Conservation (phyloP, 2,888 invertebrate genomes). For the Orthosia incerta region DNA sequence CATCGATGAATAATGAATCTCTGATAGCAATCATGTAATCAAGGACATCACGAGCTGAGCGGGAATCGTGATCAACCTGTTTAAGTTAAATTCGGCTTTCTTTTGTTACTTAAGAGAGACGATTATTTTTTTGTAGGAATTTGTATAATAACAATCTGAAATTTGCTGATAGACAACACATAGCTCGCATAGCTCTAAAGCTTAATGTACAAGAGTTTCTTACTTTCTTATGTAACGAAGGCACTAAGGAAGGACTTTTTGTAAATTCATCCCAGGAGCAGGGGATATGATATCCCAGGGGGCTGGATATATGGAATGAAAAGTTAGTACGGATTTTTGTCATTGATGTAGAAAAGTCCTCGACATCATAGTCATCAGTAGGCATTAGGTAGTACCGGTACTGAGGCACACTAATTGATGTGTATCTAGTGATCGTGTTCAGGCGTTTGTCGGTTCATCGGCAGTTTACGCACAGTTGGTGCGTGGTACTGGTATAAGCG, state of each 20-base stretch:
- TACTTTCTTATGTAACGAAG: too few species aligned
- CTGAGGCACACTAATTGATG: background rate
- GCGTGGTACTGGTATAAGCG: conserved; percentile 3
- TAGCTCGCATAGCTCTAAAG: background rate
- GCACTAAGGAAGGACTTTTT: too few species aligned
- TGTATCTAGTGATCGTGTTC: conserved; percentile 9
- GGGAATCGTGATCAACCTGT: conserved; percentile 49
- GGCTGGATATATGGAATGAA: too few species aligned
- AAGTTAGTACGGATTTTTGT: too few species aligned
- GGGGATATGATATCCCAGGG: too few species aligned
- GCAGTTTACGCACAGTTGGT: conserved; percentile 3
- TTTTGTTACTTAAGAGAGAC: background rate
- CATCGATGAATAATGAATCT: conserved; percentile 26
- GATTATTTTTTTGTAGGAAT: background rate
- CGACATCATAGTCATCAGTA: too few species aligned
- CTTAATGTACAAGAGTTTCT: too few species aligned
- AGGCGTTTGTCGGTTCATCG: background rate
- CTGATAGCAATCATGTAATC: conserved; percentile 33
- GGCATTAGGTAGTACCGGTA: background rate
- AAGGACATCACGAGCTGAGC: conserved; percentile 41
- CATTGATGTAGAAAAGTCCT: too few species aligned
- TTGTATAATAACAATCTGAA: background rate
- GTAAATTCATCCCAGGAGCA: too few species aligned
- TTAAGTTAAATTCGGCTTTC: background rate
- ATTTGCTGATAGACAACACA: background rate